A percentile compares a stretch with the other conserved stretches of the same genome.
Conservation (phyloP, 2,113 vertebrate species). For the Regulus satrapa region DNA sequence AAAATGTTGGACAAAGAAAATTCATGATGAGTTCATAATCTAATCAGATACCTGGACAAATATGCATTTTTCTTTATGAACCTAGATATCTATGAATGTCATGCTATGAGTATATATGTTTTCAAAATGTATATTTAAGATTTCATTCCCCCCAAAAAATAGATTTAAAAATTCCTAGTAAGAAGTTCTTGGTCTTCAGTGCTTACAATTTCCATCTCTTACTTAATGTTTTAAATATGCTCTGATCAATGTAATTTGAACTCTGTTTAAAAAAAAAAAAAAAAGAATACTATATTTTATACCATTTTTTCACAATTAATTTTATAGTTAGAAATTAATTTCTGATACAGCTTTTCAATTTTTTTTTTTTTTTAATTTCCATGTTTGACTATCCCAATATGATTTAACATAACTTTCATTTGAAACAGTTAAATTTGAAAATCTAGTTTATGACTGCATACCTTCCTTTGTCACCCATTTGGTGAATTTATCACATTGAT, state of each 20-base stretch:
- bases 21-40: not conserved
- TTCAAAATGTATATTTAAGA: not conserved
- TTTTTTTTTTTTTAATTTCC: not conserved
- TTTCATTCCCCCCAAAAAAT: not conserved
- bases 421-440: not conserved
- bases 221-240: not conserved
- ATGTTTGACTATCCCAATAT: not conserved
- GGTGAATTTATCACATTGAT: not conserved
- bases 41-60: not conserved
- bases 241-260: not conserved
- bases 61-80: fast-evolving
- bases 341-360: not conserved
- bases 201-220: not conserved
- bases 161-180: fast-evolving
- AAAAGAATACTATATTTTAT: fast-evolving
- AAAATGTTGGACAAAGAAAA: not conserved
- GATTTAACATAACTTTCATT: not conserved
- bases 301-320: not conserved
- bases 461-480: not conserved
- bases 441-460: not conserved
- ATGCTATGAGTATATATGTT: not conserved
- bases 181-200: not conserved
- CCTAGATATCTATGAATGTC: not conserved
- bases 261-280: not conserved
- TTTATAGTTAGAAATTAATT: not conserved